Base-by-base conservation (phyloP, 2,888 invertebrate genomes). In the Callosobruchus maculatus region DNA sequence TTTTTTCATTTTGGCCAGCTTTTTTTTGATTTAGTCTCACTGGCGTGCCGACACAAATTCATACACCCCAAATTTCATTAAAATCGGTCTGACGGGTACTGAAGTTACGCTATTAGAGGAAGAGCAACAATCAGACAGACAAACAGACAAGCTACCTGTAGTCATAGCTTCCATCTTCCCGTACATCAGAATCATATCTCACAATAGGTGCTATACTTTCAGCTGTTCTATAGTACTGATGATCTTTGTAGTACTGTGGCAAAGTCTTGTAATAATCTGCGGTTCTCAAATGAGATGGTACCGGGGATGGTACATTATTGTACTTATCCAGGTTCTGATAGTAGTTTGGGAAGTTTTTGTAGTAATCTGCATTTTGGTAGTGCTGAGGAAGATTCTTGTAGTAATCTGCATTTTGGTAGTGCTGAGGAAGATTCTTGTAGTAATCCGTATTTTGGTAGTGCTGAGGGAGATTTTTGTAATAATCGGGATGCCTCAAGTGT, bases 81-180 rank as follows among this genome's bases (percentile, higher is more conserved):
- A n/a, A n/a, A n/a, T n/a, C n/a, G n/a, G n/a, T n/a, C n/a, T n/a
- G n/a, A n/a, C n/a, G n/a, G n/a, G n/a, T n/a, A n/a, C n/a, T n/a
- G n/a, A n/a, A n/a, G n/a, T n/a, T n/a, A n/a, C n/a, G n/a, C n/a
- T n/a, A n/a, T n/a, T n/a, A n/a, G n/a, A n/a, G n/a, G n/a, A n/a
- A n/a, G n/a, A n/a, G n/a, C n/a, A n/a, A n/a, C n/a, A n/a, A n/a
- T n/a, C n/a, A n/a, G n/a, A n/a, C n/a, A n/a, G 7, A 26, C 7
- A 7, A 26, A 26, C 7, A 73, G 22, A 26, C 20, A 77, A 85
- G 88, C 87, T 82, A 89, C 90, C 78, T 81, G 78, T 88, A 89
- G 76, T 77, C 82, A 85, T 86, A 90, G 78, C 83, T 85, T 68
- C 90, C 90, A 74, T 89, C 89, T 21, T 87, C 88, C 30, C 79